These are phyloP conservation scores for Xestia ashworthii DNA, from an alignment of 2,888 invertebrate species.

Conservation along the genomic window DNA sequence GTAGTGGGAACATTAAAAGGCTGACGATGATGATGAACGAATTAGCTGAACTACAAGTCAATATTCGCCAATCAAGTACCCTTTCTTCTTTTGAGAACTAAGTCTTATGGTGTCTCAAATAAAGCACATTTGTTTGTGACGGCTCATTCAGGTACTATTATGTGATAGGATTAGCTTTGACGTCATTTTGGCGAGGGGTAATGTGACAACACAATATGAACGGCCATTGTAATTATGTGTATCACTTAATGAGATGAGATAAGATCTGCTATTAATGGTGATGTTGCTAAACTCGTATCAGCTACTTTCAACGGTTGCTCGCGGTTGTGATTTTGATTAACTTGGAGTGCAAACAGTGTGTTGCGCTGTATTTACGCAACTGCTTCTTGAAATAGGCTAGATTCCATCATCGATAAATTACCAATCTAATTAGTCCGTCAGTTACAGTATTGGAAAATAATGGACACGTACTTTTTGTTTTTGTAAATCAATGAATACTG, in stretches of 20 bases:
- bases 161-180: not conserved
- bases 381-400: too few relatives aligned
- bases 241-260: constrained; percentile 38
- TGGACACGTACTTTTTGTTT: too few relatives aligned
- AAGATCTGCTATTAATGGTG: not conserved
- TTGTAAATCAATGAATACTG: too few relatives aligned
- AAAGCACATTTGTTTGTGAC: not conserved
- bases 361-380: too few relatives aligned
- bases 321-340: not conserved
- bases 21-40: too few relatives aligned
- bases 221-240: constrained; percentile 6
- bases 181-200: constrained; percentile 5
- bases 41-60: not conserved
- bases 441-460: too few relatives aligned
- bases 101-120: not conserved
- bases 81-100: not conserved
- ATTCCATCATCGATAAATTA: too few relatives aligned
- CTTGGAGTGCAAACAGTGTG: not conserved
- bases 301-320: not conserved
- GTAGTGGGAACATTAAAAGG: too few relatives aligned
- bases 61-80: not conserved
- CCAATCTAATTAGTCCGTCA: too few relatives aligned
- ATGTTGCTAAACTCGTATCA: constrained; percentile 20
- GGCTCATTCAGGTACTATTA: constrained; percentile 7
- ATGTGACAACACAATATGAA: not conserved